Evolutionary conservation across 1,140 invertebrate genomes (phyloP).

Genomic region (Drosophila mayri): DNA sequence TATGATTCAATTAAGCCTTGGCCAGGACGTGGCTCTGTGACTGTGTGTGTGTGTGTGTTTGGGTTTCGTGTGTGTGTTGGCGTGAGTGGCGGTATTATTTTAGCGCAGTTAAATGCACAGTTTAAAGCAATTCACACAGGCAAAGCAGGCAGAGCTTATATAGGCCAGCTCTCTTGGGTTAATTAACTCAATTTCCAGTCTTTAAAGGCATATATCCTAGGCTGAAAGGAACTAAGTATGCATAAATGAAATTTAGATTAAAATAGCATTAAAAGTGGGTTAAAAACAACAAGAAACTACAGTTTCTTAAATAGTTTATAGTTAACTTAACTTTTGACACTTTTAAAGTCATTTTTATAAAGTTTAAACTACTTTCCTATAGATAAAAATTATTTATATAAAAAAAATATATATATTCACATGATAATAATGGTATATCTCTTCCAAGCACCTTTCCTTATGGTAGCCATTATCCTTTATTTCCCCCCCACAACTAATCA

Average conservation of each 20-base stretch:
- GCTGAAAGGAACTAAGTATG: background rate
- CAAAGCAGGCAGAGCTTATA: background rate
- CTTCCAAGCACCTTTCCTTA: background rate
- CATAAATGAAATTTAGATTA: background rate
- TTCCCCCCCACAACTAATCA: conserved; percentile 46
- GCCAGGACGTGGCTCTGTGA: conserved; percentile 24
- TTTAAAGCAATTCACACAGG: conserved; percentile 16
- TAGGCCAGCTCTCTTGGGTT: background rate
- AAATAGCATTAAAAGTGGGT: background rate
- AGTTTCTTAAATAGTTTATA: too few relatives aligned
- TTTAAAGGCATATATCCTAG: background rate
- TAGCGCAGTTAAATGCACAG: conserved; percentile 33
- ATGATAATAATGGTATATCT: background rate
- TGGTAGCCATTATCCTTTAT: conserved; percentile 11
- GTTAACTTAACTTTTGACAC: background rate
- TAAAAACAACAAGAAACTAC: background rate
- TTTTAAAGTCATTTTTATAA: background rate
- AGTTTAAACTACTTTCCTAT: background rate
- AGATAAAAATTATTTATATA: background rate
- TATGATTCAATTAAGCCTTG: conserved; percentile 68
- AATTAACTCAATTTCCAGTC: conserved; percentile 21
- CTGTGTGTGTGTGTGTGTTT: conserved; percentile 10
- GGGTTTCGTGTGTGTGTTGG: background rate
- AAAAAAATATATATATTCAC: background rate
- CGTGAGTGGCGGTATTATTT: conserved; percentile 34